A percentile compares a stretch with the other conserved stretches of the same genome.
These are phyloP conservation scores for Vicugna pacos DNA, from an alignment of 2,113 vertebrate genomes.

Conservation along the genomic window DNA sequence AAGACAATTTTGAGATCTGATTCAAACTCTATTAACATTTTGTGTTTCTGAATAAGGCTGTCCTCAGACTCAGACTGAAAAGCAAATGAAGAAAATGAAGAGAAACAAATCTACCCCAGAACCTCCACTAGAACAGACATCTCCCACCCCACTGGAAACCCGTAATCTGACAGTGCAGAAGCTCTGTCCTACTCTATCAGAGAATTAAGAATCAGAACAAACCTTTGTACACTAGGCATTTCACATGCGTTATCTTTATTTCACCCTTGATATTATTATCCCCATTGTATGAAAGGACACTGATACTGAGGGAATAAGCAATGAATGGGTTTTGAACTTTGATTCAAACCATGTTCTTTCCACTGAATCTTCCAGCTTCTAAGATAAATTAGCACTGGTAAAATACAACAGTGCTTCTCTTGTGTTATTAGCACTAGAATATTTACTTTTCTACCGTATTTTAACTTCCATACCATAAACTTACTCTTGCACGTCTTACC, in stretches of 20 bases:
- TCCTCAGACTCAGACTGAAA: not conserved
- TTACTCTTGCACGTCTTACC: slow-evolving; percentile 88
- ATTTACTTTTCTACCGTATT: slow-evolving; percentile 29
- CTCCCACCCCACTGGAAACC: not conserved
- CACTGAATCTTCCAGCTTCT: slow-evolving; percentile 24
- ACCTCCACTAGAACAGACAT: not conserved
- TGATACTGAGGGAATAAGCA: not conserved
- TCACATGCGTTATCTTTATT: slow-evolving; percentile 12
- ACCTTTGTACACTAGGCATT: not conserved
- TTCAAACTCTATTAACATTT: slow-evolving; percentile 11
- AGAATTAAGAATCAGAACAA: slow-evolving; percentile 52
- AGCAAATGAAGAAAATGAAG: not conserved
- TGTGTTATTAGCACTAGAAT: not conserved
- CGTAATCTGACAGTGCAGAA: not conserved
- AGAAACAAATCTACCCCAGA: not conserved
- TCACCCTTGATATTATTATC: not conserved
- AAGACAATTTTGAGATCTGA: slow-evolving; percentile 22
- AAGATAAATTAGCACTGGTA: slow-evolving; percentile 12
- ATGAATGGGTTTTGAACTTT: slow-evolving; percentile 31
- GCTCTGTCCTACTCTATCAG: not conserved
- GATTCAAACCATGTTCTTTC: slow-evolving; percentile 28
- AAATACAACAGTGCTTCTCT: slow-evolving; percentile 22
- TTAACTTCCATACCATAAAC: slow-evolving; percentile 58
- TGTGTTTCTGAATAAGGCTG: slow-evolving; percentile 33
- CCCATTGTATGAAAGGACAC: not conserved